Evolutionary conservation across 2,888 invertebrate species (phyloP).

Genomic region (Piscicola geometra): DNA sequence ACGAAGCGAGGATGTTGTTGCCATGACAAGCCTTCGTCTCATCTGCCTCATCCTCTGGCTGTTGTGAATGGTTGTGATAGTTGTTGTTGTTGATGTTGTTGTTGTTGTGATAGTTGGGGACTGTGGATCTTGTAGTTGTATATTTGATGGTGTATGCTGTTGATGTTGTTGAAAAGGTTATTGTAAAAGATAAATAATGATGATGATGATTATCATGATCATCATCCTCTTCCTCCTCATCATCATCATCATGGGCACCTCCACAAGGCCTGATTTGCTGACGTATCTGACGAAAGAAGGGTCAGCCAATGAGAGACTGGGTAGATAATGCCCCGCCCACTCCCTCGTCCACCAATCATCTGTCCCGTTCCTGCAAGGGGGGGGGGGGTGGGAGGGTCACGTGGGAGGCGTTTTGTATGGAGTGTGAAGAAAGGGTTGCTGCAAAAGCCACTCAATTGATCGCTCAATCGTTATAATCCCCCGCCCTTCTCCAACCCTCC

Average conservation of each 20-base stretch:
- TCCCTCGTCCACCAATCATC: conserved; percentile 33
- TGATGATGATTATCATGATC: neutral
- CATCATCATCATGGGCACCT: neutral
- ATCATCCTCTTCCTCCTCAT: neutral
- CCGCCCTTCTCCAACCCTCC: conserved; percentile 2
- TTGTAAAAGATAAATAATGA: neutral
- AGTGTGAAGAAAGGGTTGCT: neutral
- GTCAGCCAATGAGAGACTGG: conserved; percentile 19
- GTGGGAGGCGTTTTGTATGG: neutral
- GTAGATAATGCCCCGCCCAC: conserved; percentile 31
- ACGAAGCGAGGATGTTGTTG: conserved; percentile 19
- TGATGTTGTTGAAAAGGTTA: too few species aligned
- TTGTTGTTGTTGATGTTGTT: neutral
- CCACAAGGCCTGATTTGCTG: conserved; percentile 7
- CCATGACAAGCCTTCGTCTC: neutral
- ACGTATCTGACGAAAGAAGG: conserved; percentile 25
- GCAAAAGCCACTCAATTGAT: neutral
- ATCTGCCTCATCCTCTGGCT: neutral
- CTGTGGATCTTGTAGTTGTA: neutral
- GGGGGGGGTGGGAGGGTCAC: too few species aligned
- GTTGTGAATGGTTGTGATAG: too few species aligned
- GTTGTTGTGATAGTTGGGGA: neutral
- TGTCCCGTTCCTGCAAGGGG: neutral
- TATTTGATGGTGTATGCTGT: neutral
- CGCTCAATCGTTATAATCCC: neutral